phyloP scores from a whole-genome alignment of 2,113 vertebrate species.

The Sus scrofa region DNA sequence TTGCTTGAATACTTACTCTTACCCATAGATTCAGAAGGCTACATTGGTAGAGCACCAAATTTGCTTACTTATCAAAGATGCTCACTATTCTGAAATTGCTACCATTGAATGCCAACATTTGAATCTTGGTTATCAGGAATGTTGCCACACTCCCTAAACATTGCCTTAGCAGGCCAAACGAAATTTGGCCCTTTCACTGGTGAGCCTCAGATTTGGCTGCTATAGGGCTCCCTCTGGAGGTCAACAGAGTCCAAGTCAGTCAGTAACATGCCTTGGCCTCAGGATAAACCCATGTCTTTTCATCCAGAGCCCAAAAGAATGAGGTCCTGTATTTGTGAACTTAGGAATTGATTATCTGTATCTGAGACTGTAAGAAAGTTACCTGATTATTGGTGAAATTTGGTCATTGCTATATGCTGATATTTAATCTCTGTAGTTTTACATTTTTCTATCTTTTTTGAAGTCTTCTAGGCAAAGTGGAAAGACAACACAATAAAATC shows the following conservation, averaged over 20 bases:
- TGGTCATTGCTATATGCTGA: background rate
- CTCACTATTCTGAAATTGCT: background rate
- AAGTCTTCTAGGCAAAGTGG: background rate
- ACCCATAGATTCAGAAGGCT: background rate
- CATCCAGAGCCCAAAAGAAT: background rate
- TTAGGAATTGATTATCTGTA: background rate
- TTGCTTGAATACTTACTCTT: background rate
- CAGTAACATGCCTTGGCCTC: background rate
- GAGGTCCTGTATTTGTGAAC: background rate
- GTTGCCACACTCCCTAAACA: constrained; percentile 19
- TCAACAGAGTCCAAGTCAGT: background rate
- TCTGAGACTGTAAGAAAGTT: background rate
- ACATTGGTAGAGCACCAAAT: background rate
- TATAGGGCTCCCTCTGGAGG: constrained; percentile 55
- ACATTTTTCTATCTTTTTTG: background rate
- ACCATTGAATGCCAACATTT: background rate
- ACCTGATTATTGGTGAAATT: background rate
- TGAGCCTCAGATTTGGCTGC: background rate
- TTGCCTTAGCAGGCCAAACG: background rate
- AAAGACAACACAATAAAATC: constrained; percentile 52
- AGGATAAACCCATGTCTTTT: background rate
- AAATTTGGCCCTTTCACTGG: background rate
- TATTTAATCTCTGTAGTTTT: constrained; percentile 24
- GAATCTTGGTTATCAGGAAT: background rate
- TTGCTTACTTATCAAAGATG: background rate